Evolutionary conservation across 2,888 invertebrate genomes (phyloP).

Genomic region (Trissonchulus sp.): DNA sequence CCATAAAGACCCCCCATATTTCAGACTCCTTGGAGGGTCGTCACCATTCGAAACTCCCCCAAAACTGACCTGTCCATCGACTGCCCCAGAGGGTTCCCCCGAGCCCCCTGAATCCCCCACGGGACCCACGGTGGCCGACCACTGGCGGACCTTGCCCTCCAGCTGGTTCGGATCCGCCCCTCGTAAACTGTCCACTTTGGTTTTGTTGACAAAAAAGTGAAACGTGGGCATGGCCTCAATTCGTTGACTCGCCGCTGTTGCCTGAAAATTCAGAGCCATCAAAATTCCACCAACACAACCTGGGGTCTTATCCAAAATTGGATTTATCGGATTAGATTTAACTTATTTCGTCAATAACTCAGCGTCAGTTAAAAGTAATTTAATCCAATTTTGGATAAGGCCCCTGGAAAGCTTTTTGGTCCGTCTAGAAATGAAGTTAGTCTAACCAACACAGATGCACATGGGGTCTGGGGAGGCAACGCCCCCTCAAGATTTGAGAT

Average conservation of each 20-base stretch:
- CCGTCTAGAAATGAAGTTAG: constrained; percentile 37
- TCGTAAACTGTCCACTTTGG: constrained; percentile 75
- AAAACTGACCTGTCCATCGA: constrained; percentile 19
- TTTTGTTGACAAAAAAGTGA: constrained; percentile 73
- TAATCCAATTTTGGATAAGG: too few relatives aligned
- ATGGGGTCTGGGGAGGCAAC: too few relatives aligned
- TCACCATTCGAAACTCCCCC: too few relatives aligned
- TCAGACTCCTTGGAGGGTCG: too few relatives aligned
- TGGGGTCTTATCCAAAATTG: too few relatives aligned
- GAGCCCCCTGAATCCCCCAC: not conserved
- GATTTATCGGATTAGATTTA: too few relatives aligned
- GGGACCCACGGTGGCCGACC: constrained; percentile 35
- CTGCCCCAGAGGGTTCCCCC: not conserved
- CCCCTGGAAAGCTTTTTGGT: not conserved
- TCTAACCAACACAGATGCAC: too few relatives aligned
- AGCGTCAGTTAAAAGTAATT: too few relatives aligned
- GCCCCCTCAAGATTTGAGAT: too few relatives aligned
- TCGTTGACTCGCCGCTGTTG: constrained; percentile 76
- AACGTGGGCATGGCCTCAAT: constrained; percentile 98
- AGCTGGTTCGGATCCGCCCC: constrained; percentile 76
- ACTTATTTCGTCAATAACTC: too few relatives aligned
- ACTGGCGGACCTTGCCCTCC: constrained; percentile 78
- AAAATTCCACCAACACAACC: not conserved
- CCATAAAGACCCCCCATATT: too few relatives aligned
- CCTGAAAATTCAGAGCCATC: constrained; percentile 52